Evolutionary conservation across 2,113 vertebrate genomes (phyloP), one percentile per base, ranked within the genome.

Genomic region (Corythoichthys haematopterus): DNA sequence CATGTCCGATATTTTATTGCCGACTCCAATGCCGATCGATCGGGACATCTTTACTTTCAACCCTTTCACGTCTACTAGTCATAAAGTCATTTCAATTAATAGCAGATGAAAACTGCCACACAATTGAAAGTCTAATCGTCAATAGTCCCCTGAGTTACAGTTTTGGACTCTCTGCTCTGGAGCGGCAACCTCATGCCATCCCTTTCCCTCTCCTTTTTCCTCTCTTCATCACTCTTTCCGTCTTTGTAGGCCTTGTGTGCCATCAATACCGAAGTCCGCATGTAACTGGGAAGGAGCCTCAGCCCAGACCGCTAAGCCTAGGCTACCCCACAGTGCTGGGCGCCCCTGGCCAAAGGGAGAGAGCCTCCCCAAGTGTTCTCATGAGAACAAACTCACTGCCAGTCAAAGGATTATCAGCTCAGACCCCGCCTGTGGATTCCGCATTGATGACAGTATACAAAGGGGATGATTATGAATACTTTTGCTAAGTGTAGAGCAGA

Each of bases 241-340:
- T 81, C 72, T 75, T 70, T 13, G 43, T 87, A 89, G 86, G 80
- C 76, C 15, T 80, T 77, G 71, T 79, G 69, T 88, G 63, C 78
- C 87, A 62, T 77, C 83, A 82, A 78, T 84, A 71, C 81, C 84
- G 78, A 79, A 83, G 72, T 76, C 78, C 68, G 55, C 56, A 84
- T 79, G 79, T 87, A 77, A 68, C 70, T 66, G 70, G 79, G 83
- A 83, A 74, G 80, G 69, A 74, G 64, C 69, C 84, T 16, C 64
- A 63, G 76, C 79, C 75, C 70, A 80, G 82, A 75, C 83, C 80
- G 0, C 70, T 82, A 80, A 78, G 78, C 74, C 78, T 85, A 69
- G 81, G 68, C 75, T 78, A 68, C 38, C 85, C 76, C 80, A 58
- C 78, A 75, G 14, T 80, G 74, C 70, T 70, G 75, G 78, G 80